phyloP scores from a whole-genome alignment of 1,140 invertebrate genomes.

The Stegodyphus mimosarum region DNA sequence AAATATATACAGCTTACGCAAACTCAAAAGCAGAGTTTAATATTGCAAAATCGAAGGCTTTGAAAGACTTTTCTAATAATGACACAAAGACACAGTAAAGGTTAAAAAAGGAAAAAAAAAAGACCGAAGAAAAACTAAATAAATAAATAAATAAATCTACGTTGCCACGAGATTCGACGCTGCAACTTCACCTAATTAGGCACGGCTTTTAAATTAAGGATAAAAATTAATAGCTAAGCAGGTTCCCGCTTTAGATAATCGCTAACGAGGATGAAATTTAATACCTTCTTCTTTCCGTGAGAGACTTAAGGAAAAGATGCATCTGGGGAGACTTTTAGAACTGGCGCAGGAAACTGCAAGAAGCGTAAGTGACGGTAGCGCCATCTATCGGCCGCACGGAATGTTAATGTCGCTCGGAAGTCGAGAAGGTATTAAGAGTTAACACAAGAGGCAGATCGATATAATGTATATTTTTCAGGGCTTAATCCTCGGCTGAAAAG shows the following conservation, averaged over 20 bases:
- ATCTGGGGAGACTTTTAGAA: background rate
- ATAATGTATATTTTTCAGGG: background rate
- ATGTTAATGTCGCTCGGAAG: background rate
- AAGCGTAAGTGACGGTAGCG: background rate
- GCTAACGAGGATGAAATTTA: slow-evolving; percentile 55
- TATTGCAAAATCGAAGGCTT: too few species aligned
- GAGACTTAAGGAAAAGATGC: background rate
- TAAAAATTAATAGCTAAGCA: slow-evolving; percentile 55
- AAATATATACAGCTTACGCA: too few species aligned
- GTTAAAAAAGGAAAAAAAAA: too few species aligned
- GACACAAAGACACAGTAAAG: too few species aligned
- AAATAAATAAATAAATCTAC: too few species aligned
- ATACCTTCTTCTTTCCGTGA: slow-evolving; percentile 18
- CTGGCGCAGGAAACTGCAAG: background rate
- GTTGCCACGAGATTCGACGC: too few species aligned
- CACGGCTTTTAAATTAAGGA: slow-evolving; percentile 52
- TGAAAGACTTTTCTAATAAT: too few species aligned
- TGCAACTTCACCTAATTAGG: slow-evolving; percentile 26
- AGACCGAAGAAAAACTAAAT: too few species aligned
- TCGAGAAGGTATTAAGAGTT: background rate
- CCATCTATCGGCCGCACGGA: background rate
- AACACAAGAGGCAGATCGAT: background rate
- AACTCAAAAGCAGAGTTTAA: too few species aligned
- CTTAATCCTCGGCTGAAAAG: background rate
- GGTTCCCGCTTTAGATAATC: slow-evolving; percentile 45